Base-by-base conservation (phyloP, 2,113 vertebrate species). In the Cricetomys ansorgei region DNA sequence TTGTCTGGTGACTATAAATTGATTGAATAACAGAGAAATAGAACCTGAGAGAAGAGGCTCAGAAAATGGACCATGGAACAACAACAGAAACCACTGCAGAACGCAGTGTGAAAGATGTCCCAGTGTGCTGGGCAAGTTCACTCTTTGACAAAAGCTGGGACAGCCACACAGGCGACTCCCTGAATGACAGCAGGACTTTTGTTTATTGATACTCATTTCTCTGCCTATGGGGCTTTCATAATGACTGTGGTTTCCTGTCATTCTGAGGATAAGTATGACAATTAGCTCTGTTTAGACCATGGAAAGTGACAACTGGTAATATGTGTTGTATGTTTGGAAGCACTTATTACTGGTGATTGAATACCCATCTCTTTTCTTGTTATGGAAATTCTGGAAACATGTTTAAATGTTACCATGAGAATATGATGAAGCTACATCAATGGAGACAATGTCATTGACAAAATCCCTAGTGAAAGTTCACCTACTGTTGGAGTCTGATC, bases 71-170 rank as follows among this genome's bases (percentile, higher is more conserved):
- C 7, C 25, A 1, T 23, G 3, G 31, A 50, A 31, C 25, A 53
- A 21, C 5, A 59, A 2, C 1, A 43, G 45, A 79, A 37, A 45
- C 21, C 7, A 10, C 12, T 13, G 1, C 3, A 13, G 55, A 8
- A 53, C 29, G 2, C 27, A n/a, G n/a, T 17, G 34, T 37, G 31
- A 64, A 17, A 25, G 31, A 7, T 10, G 7, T 3, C 1, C 6
- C 3, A 3, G 3, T 19, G 3, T n/a, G 53, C 13, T 25, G 45
- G 5, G 64, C 7, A 3, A 25, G 19, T 21, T 57, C 4, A 3
- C 40, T 12, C 25, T 77, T 79, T 45, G 65, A 65, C 37, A 76
- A 45, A n/a, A 57, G 0, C 23, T 91, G n/a, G 50, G 34, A n/a
- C 5, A 65, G 59, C 21, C 15, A 48, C 17, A 53, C 31, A 91